Evolutionary conservation across 2,888 invertebrate species (phyloP), one percentile per base, ranked within the genome.

Genomic region (Sminthurides aquaticus): DNA sequence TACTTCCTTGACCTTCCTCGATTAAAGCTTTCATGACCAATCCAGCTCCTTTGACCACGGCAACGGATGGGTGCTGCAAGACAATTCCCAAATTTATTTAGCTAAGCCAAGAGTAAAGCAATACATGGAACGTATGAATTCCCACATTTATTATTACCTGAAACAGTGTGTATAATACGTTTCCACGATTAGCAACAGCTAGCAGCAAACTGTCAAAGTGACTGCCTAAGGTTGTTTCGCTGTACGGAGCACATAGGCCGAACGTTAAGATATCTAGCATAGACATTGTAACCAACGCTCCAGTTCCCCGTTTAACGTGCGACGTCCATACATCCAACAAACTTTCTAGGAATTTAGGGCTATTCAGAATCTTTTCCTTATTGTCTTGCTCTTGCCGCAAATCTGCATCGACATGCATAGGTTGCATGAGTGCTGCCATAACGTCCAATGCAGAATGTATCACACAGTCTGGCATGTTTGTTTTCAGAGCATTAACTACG

Each of bases 221-320:
- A 77, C 91, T 91, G 60, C 95, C 94, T 77, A 97, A 95, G 0
- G 99, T 99, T 2, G 99, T 99, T 81, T 99, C 99, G 77, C 95
- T 94, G 81, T 98, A 99, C 2, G 99, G 99, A 69, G 97, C 94
- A 81, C 99, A 99, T 52, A 99, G 83, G 2, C 96, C 90, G 81
- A 97, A 99, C 49, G 98, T 99, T 70, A 99, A 82, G 78, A 99
- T 93, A 80, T 99, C 99, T 78, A 99, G 82, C 96, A 99, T 96
- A 71, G 96, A 92, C 29, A 96, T 90, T 69, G 99, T 91, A 18
- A 99, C 91, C 58, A 99, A 80, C 56, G 98, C 97, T 2, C 98
- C 98, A 62, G 94, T 96, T 60, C 92, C 91, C 69, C 90, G 82
- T 79, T 95, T 94, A 78, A 97, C 92, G 81, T 98, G 96, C 59